Conservation (phyloP, 2,888 invertebrate genomes). For the Catocala fraxini region DNA sequence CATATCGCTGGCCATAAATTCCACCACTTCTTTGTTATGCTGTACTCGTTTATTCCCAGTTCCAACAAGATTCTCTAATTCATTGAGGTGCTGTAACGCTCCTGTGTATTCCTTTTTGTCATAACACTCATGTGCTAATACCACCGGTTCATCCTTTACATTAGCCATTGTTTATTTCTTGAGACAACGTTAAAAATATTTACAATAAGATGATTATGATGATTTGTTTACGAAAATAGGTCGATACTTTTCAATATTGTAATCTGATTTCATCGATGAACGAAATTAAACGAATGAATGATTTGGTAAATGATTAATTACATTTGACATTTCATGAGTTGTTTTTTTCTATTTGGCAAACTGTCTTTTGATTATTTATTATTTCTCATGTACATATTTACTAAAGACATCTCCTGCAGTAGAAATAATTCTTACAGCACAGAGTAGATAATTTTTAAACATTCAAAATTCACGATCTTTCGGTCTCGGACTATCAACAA, state of each 20-base stretch:
- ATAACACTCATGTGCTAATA: conserved; percentile 89
- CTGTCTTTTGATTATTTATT: too few species aligned
- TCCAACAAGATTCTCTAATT: conserved; percentile 88
- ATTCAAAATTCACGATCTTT: too few species aligned
- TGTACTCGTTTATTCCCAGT: conserved; percentile 91
- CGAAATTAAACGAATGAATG: not conserved
- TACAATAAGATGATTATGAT: conserved; percentile 13
- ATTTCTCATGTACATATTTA: too few species aligned
- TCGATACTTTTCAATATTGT: conserved; percentile 21
- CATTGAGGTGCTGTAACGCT: conserved; percentile 89
- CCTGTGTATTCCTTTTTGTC: conserved; percentile 88
- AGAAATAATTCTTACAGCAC: too few species aligned
- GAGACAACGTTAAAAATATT: conserved; percentile 17
- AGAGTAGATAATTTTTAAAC: too few species aligned
- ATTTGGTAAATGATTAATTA: too few species aligned
- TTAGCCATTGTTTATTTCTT: conserved; percentile 61
- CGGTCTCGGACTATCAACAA: too few species aligned
- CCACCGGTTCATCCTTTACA: conserved; percentile 85
- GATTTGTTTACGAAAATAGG: conserved; percentile 42
- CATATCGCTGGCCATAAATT: conserved; percentile 92
- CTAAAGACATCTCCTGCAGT: too few species aligned
- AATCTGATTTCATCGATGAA: conserved; percentile 3
- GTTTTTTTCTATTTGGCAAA: too few species aligned
- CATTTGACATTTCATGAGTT: too few species aligned
- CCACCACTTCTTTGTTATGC: conserved; percentile 95